Percentiles rank a stretch among this genome's conserved stretches.
Conservation (phyloP, 2,113 vertebrate species). For the Bungarus multicinctus region DNA sequence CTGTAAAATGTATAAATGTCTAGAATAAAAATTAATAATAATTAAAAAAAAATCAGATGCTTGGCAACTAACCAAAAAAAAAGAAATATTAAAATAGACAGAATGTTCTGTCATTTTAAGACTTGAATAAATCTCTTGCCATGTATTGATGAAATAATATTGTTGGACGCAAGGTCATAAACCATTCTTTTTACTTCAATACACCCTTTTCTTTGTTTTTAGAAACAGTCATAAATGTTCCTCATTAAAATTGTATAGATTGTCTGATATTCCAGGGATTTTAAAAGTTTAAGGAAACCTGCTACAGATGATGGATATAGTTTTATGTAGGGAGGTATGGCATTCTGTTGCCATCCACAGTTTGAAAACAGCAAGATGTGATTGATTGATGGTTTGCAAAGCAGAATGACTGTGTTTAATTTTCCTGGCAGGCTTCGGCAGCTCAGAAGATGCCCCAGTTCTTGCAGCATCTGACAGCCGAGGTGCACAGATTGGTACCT, state of each 20-base stretch:
- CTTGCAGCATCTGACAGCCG: conserved; percentile 77
- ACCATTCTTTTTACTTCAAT: neutral
- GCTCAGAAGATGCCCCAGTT: conserved; percentile 76
- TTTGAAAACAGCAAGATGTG: neutral
- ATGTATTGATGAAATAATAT: neutral
- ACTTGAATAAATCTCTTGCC: neutral
- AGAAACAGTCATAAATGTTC: neutral
- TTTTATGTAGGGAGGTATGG: neutral
- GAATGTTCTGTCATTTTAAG: neutral
- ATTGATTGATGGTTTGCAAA: neutral
- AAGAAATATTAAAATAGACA: neutral
- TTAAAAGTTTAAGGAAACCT: neutral
- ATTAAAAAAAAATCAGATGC: too few relatives aligned
- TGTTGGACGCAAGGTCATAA: neutral
- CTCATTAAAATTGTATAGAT: neutral
- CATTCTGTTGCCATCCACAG: neutral
- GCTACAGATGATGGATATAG: neutral
- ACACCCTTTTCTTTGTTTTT: neutral
- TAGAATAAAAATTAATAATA: too few relatives aligned
- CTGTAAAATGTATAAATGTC: too few relatives aligned
- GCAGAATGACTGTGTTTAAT: neutral
- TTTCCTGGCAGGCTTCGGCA: conserved; percentile 61
- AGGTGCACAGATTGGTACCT: conserved; percentile 73
- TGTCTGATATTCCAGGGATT: neutral
- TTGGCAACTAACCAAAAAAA: too few relatives aligned